Base-by-base conservation (phyloP, 2,797 vertebrate species). In the Cichlasoma orientale region DNA sequence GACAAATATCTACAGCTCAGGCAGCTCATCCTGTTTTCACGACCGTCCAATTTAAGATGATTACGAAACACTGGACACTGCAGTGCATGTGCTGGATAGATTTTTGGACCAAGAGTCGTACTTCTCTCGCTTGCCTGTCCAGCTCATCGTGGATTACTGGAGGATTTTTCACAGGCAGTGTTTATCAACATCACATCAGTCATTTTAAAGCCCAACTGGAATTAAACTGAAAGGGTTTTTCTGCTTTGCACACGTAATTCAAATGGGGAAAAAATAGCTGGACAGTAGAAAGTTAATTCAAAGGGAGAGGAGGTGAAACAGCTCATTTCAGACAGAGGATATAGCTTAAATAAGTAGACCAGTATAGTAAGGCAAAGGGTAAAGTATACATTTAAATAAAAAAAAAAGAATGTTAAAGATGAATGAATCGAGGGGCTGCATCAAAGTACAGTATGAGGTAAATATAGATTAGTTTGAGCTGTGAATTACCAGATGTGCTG, bases 111-210 rank as follows among this genome's bases (percentile, higher is more conserved):
- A 10, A 47, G 44, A 66, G 36, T 47, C 23, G 3, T 47, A 19
- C 61, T 29, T 68, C 41, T 68, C 21, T 44, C 21, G 16, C 16
- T 16, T 41, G 53, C 21, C 23, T 38, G 16, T 10, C 29, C 33
- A 13, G 33, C 33, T 57, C 18, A 47, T 47, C 23, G 56, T 57
- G 54, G 70, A 55, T 56, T 44, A 72, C 18, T 72, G 53, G 33
- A 72, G 53, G 53, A 56, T 57, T 57, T n/a, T 57, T 57, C 10
- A 68, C 63, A 50, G 63, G 63, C 25, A 50, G 63, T 29, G 63
- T 68, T 73, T 73, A 55, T 55, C 53, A 55, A 55, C 69, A 55
- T 21, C 31, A 41, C 33, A 56, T 36, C 23, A 10, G 41, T 12
- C 41, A 13, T 68, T 68, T 68, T 50, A 50, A 68, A 68, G 63